Evolutionary conservation across 2,113 vertebrate genomes (phyloP).

Genomic region (Hyperopisus bebe): DNA sequence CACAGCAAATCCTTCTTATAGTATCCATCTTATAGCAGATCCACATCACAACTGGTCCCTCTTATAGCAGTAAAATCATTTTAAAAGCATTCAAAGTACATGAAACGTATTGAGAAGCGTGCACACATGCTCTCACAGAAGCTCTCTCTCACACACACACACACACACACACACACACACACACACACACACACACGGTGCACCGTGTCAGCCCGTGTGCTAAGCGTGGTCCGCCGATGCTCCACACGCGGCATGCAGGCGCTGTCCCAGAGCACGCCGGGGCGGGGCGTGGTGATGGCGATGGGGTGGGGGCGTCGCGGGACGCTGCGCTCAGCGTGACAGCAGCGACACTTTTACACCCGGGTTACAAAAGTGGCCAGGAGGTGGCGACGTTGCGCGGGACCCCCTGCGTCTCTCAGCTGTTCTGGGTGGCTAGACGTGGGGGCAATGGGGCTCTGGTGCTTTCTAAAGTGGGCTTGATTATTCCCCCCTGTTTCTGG

Average conservation of each 20-base stretch:
- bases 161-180: background rate
- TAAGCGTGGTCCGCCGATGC: conserved; percentile 39
- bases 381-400: background rate
- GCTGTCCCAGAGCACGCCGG: conserved; percentile 17
- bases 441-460: background rate
- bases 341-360: conserved; percentile 4
- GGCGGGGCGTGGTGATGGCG: background rate
- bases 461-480: background rate
- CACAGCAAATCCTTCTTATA: background rate
- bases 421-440: conserved; percentile 4
- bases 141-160: background rate
- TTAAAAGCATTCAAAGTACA: background rate
- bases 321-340: background rate
- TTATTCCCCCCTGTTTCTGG: background rate
- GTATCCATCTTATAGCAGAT: background rate
- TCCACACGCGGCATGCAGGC: conserved; percentile 57
- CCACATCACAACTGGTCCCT: background rate
- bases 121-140: conserved; percentile 24
- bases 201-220: background rate
- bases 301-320: background rate
- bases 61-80: background rate
- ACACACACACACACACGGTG: conserved; percentile 13
- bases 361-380: conserved; percentile 13
- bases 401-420: background rate
- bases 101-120: background rate